Conservation (phyloP, 30 jellyfish, hydroid and myxozoan species). For the Aurelia coerulea region DNA sequence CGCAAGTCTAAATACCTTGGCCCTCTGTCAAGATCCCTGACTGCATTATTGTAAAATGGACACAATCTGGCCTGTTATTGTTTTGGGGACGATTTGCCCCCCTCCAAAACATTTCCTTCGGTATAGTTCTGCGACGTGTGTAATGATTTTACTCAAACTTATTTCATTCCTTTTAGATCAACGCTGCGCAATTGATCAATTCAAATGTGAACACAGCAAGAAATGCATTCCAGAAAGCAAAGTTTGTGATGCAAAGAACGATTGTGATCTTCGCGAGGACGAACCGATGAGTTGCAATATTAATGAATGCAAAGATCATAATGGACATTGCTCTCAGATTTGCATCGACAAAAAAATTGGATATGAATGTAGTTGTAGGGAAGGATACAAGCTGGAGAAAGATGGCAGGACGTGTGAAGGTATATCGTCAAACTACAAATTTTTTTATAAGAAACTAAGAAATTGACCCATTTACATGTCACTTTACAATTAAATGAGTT, state of each 20-base stretch:
- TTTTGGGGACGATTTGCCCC: too few species aligned
- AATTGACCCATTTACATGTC: too few species aligned
- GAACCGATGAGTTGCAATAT: conserved; percentile 75
- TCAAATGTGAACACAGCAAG: conserved; percentile 63
- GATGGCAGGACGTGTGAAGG: conserved; percentile 80
- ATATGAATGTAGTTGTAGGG: conserved; percentile 68
- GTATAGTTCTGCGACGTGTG: too few species aligned
- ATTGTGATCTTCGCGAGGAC: conserved; percentile 70
- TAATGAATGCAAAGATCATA: conserved; percentile 69
- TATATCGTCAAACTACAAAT: not conserved
- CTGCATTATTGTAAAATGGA: too few species aligned
- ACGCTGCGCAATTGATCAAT: conserved; percentile 25
- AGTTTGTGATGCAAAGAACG: conserved; percentile 69
- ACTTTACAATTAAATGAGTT: too few species aligned
- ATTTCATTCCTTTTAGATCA: not conserved
- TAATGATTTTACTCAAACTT: too few species aligned
- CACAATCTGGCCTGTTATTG: too few species aligned
- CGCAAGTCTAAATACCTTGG: too few species aligned
- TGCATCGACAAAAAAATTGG: conserved; percentile 76
- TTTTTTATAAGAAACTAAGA: too few species aligned
- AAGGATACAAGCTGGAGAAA: conserved; percentile 61
- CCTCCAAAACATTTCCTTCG: too few species aligned
- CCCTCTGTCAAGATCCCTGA: too few species aligned
- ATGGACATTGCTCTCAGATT: conserved; percentile 80
- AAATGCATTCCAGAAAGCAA: conserved; percentile 60